These are phyloP conservation scores for Halichoerus grypus DNA, from an alignment of 2,113 vertebrate species.

Conservation along the genomic window DNA sequence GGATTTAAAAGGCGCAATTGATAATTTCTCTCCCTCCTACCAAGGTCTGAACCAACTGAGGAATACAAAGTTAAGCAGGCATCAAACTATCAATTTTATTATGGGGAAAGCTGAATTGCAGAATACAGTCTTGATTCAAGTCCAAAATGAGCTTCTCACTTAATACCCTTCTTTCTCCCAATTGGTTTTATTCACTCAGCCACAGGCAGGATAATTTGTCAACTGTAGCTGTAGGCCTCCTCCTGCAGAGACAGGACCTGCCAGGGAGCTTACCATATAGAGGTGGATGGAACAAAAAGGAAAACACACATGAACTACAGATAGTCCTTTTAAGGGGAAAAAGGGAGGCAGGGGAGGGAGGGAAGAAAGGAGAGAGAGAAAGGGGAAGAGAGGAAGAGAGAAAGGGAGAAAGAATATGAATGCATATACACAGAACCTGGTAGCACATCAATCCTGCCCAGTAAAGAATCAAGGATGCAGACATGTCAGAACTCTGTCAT, in stretches of 20 bases:
- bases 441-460: not conserved
- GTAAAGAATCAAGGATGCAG: not conserved
- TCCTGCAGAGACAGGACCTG: not conserved
- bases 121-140: conserved; percentile 23
- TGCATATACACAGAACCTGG: not conserved
- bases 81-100: conserved; percentile 2
- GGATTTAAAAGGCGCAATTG: not conserved
- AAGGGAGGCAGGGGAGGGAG: not conserved
- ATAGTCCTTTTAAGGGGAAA: not conserved
- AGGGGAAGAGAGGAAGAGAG: not conserved
- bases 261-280: not conserved
- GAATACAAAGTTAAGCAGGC: conserved; percentile 27
- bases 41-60: not conserved
- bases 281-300: not conserved
- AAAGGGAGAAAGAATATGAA: not conserved
- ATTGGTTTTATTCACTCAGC: conserved; percentile 23
- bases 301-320: not conserved
- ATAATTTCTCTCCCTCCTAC: not conserved
- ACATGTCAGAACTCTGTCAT: not conserved
- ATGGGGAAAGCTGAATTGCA: not conserved
- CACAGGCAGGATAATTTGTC: conserved; percentile 3
- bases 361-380: accelerated
- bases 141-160: conserved; percentile 31
- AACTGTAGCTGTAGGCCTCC: not conserved
- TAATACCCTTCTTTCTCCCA: conserved; percentile 36